phyloP scores from a whole-genome alignment of 2,113 vertebrate species.

The Limnothrissa miodon region DNA sequence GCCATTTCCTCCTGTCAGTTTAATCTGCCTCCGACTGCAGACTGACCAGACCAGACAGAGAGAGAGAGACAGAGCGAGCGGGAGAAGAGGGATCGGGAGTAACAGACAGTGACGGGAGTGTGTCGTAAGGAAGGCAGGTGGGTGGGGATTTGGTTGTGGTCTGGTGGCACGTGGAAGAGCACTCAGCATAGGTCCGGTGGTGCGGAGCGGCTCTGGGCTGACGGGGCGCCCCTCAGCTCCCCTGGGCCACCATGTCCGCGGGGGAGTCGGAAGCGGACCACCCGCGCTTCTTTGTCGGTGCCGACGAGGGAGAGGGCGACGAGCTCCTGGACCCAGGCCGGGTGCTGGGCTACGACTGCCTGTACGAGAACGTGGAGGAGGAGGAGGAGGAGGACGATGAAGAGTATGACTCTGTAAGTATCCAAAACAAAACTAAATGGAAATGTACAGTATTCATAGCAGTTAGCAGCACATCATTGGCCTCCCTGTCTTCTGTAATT shows the following conservation, averaged over 20 bases:
- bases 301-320: conserved; percentile 79
- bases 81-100: neutral
- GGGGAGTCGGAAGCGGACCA: conserved; percentile 69
- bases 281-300: conserved; percentile 82
- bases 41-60: neutral
- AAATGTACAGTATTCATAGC: neutral
- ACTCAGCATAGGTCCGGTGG: conserved; percentile 14
- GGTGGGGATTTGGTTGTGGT: neutral
- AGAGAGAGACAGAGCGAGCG: neutral
- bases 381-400: conserved; percentile 77
- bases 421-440: neutral
- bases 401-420: conserved; percentile 84
- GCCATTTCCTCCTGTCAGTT: neutral
- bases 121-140: neutral
- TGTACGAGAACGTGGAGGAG: conserved; percentile 81
- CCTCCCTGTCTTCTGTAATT: neutral
- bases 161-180: neutral
- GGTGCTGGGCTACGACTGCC: conserved; percentile 72
- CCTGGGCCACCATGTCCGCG: conserved; percentile 63
- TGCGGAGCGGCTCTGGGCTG: neutral
- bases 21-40: conserved; percentile 7
- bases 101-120: neutral
- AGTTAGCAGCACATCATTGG: too few species aligned
- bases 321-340: conserved; percentile 68
- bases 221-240: neutral